Evolutionary conservation across 2,888 invertebrate species (phyloP), one percentile per base, ranked within the genome.

Genomic region (Linnaemya tessellans): DNA sequence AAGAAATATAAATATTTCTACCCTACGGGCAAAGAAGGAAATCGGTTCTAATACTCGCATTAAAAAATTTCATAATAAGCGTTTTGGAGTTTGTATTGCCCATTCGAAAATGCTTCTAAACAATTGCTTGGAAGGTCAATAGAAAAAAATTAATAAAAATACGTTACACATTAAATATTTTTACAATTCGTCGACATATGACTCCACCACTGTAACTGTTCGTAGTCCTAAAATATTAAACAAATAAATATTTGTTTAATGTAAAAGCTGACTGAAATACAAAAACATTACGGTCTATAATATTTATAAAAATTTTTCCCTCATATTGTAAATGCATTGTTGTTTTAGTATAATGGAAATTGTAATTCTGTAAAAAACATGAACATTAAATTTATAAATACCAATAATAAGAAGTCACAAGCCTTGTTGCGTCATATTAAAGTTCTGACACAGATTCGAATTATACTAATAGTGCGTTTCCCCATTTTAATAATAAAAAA

Each of bases 281-380:
- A 60, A 43, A 41, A 46, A 35, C 9, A 10, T n/a, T 35, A n/a
- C 38, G 0, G 35, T 18, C 10, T 35, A 8, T 38, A 60, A 60
- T 4, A 54, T 20, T 20, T 43, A 22, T 15, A 62, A 20, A 10
- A 11, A 11, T 10, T 4, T 13, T 49, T 15, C 4, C 60, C n/a
- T 30, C 8, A 13, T 9, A 54, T 38, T 3, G 35, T 60, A n/a
- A 3, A 22, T 20, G 41, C 20, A n/a, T 62, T 41, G 7, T 41
- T 8, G 22, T 7, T 38, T 38, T 15, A 58, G 10, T 43, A 18
- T 18, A n/a, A 18, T 71, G 64, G 25, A 18, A 67, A 64, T 46
- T 56, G 58, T 65, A 78, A 73, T 79, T 79, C 60, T 62, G 67
- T 65, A 62, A 35, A 35, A 79, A 73, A 60, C 25, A 77, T 58